Evolutionary conservation across 2,113 vertebrate species (phyloP).

Genomic region (Bubo bubo): DNA sequence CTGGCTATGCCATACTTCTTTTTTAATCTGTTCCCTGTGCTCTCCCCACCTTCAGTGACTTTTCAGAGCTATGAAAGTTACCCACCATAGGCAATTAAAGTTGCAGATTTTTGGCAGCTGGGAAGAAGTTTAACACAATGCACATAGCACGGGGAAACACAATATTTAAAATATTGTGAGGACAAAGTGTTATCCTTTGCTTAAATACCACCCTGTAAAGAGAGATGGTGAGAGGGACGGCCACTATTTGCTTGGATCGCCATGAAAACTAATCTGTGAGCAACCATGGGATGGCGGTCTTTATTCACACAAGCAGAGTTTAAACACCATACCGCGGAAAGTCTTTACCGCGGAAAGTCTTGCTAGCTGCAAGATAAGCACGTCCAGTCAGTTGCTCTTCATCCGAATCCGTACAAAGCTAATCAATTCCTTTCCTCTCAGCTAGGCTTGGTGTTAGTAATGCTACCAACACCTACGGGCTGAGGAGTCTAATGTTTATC

Average conservation of each 20-base stretch:
- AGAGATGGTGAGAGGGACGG: not conserved
- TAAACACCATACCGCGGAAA: not conserved
- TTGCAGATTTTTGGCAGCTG: not conserved
- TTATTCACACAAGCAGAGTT: not conserved
- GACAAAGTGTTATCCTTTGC: not conserved
- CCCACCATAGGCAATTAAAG: not conserved
- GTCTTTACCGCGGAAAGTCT: too few relatives aligned
- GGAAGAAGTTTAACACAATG: not conserved
- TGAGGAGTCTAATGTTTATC: not conserved
- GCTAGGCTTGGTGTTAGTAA: not conserved
- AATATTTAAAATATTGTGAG: not conserved
- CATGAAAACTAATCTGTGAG: not conserved
- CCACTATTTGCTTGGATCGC: not conserved
- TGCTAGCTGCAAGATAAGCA: not conserved
- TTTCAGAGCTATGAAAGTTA: not conserved
- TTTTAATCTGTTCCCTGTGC: not conserved
- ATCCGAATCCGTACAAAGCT: not conserved
- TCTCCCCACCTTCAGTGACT: not conserved
- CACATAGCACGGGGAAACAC: not conserved
- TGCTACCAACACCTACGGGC: not conserved
- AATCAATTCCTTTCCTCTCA: not conserved
- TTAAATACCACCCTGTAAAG: not conserved
- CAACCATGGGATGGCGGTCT: slow-evolving; percentile 63
- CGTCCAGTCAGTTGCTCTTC: not conserved
- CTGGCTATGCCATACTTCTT: rapidly evolving